Conservation (phyloP, 2,888 invertebrate species). For the Scaptomyza parva region DNA sequence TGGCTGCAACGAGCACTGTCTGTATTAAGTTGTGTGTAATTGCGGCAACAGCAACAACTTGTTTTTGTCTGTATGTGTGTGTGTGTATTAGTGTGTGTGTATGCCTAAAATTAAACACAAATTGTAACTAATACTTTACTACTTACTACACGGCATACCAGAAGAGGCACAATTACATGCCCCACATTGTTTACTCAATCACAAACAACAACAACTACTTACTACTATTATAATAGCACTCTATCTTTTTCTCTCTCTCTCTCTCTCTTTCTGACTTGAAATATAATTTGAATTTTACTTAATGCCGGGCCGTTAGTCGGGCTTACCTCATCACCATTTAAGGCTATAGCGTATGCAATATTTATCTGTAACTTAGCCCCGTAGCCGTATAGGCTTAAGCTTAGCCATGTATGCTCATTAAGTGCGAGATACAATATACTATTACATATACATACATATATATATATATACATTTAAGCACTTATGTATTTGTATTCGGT, state of each 20-base stretch:
- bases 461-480: conserved; percentile 15
- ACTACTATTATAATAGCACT: conserved; percentile 15
- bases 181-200: conserved; percentile 49
- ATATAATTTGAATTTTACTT: conserved; percentile 60
- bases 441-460: too few species aligned
- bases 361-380: conserved; percentile 67
- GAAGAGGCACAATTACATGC: conserved; percentile 41
- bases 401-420: conserved; percentile 65
- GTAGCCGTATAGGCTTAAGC: conserved; percentile 61
- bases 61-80: not conserved
- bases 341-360: conserved; percentile 82
- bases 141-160: conserved; percentile 39
- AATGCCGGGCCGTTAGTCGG: conserved; percentile 63
- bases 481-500: conserved; percentile 34
- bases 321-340: conserved; percentile 82
- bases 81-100: conserved; percentile 8
- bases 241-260: not conserved
- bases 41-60: conserved; percentile 21
- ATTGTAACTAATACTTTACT: conserved; percentile 78
- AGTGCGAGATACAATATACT: conserved; percentile 38
- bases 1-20: conserved; percentile 28
- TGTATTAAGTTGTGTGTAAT: conserved; percentile 37
- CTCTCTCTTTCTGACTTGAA: not conserved
- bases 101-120: conserved; percentile 78
- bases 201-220: conserved; percentile 4